phyloP scores from a whole-genome alignment of 2,888 invertebrate species.

The Resseliella maxima region DNA sequence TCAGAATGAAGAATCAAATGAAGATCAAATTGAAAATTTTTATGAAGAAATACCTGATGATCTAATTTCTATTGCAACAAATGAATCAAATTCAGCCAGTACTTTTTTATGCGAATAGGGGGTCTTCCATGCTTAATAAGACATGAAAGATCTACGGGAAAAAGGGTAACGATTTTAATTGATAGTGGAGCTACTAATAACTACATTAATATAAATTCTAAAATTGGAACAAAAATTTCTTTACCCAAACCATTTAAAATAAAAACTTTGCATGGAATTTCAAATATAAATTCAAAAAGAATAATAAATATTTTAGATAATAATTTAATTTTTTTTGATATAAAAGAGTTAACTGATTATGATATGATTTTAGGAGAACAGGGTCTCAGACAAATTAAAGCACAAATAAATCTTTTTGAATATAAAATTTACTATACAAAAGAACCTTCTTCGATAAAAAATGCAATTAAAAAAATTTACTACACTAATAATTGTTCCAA shows the following conservation, averaged over 20 bases:
- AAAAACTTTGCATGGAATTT: background rate
- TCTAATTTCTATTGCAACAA: too few species aligned
- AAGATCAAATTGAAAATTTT: too few species aligned
- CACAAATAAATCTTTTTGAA: background rate
- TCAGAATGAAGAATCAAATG: too few species aligned
- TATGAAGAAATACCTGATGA: too few species aligned
- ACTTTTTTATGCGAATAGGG: background rate
- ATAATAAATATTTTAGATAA: background rate
- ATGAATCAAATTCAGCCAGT: background rate
- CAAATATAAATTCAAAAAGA: background rate
- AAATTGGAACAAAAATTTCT: background rate
- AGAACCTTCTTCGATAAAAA: background rate
- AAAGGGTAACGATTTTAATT: background rate
- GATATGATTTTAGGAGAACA: background rate
- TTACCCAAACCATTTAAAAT: background rate
- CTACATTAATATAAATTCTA: background rate
- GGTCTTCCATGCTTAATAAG: background rate
- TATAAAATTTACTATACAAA: background rate
- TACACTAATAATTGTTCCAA: background rate
- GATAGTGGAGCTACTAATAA: background rate
- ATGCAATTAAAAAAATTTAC: background rate
- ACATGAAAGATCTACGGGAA: background rate
- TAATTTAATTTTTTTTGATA: too few species aligned
- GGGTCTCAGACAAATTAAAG: background rate
- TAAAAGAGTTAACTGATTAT: background rate